Base-by-base conservation (phyloP, 2,888 invertebrate species). In the Nephrocerus scutellatus region DNA sequence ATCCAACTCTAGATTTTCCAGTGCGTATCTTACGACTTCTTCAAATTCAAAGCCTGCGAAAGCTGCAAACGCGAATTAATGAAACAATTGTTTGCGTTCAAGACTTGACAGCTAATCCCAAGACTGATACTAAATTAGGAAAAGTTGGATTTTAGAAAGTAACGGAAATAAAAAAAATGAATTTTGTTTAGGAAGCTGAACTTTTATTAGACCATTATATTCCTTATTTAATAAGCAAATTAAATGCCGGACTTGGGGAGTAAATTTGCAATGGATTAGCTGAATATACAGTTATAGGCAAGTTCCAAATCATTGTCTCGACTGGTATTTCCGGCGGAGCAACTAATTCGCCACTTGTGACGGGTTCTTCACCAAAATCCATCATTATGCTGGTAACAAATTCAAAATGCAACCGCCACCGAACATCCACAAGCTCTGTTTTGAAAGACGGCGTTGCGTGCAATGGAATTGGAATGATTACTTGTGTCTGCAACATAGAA, bases 281-380 rank as follows among this genome's bases (percentile, higher is more conserved):
- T 0, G 96, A 89, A 68, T 89, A 91, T 42, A 97, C 80, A 59
- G 87, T 88, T 36, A 98, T 83, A 0, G 96, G 95, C 37, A 97
- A 73, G 70, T 96, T 92, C 97, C 97, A 98, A 10, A 93, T 84
- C 92, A 97, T 95, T 1, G 97, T 97, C 70, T 98, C 96, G 41
- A 97, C 93, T 9, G 89, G 82, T 20, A 95, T 74, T 48, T 82
- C 80, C 3, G 81, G 71, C 0, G 95, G 93, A 1, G 89, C 93
- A 55, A 82, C 82, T 83, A 93, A 90, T 34, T 66, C 66, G 13
- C 74, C 75, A 12, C 66, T 70, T 10, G 44, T 48, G 0, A 54
- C 51, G 51, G 53, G 58, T 0, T 54, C 50, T 3, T 30, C 45
- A 0, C 39, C 75, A 34, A 82, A 71, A 37, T 75, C 73, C 56